Evolutionary conservation across 2,113 vertebrate genomes (phyloP), one percentile per base, ranked within the genome.

Genomic region (Balaenoptera acutorostrata): DNA sequence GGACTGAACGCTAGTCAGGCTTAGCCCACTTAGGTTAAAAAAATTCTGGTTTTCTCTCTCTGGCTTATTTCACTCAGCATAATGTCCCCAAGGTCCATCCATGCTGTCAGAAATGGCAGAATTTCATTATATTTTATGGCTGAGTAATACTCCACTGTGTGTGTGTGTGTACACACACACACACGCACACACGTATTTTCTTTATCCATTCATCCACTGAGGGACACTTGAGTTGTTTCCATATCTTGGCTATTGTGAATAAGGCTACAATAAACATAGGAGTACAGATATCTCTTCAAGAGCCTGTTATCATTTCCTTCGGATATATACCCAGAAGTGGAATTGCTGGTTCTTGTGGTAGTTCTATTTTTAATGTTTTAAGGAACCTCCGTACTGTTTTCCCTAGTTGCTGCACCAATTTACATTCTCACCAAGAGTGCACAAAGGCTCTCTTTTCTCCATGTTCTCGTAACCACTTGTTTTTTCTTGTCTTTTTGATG

Each of bases 161-260:
- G 49, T 49, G 46, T 52, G 49, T 52, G 0, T 17, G 0, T 49
- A 15, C 41, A 44, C 41, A 44, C 13, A 17, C 49, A 52, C 49
- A 0, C 15, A 52, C 49, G 0, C 15, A 0, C 49, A 52, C 52
- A 52, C 49, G 0, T 0, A 18, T 52, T 52, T 52, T 36, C 21
- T 36, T 80, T 25, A 36, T 27, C n/a, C 33, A 57, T 52, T 57
- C 21, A 57, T n/a, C 33, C 77, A 36, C 0, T 55, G 49, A 36
- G 21, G 49, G 21, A 80, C 8, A 36, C n/a, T 21, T 57, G n/a
- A 14, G 31, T 14, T 15, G 49, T 36, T 57, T 25, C 49, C 49
- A 8, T 13, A 55, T 8, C 77, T 80, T 18, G 33, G 33, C 77
- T 57, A 52, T 36, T 25, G 49, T 36, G 77, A 36, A 57, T 15